A percentile compares a stretch with the other conserved stretches of the same genome.
Evolutionary conservation across 2,113 vertebrate species (phyloP).

Genomic region (Paramormyrops kingsleyae): DNA sequence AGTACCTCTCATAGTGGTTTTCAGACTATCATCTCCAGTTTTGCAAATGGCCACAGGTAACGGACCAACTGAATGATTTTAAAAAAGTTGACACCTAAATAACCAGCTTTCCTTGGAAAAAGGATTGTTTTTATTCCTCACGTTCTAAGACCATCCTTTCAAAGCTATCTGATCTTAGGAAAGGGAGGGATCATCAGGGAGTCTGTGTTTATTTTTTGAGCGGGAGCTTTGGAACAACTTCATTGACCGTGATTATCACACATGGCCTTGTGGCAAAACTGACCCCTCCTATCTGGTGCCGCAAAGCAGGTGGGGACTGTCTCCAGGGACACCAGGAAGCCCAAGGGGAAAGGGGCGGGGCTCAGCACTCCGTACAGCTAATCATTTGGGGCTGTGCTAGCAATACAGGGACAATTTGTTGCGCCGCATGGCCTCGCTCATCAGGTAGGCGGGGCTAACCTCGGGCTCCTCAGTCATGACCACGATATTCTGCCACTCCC

Average conservation of each 20-base stretch:
- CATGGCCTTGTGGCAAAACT: conserved; percentile 6
- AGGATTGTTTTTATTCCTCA: background rate
- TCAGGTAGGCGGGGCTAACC: conserved; percentile 87
- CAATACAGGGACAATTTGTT: conserved; percentile 96
- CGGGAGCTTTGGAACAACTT: conserved; percentile 15
- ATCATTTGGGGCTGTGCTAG: conserved; percentile 49
- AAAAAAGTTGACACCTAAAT: background rate
- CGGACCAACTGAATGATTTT: conserved; percentile 38
- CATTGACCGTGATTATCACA: conserved; percentile 25
- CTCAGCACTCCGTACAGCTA: conserved; percentile 26
- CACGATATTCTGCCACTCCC: conserved; percentile 95
- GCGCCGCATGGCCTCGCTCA: conserved; percentile 94
- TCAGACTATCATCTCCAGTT: conserved; percentile 22
- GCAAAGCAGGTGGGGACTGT: background rate
- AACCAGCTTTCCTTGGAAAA: background rate
- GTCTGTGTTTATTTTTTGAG: background rate
- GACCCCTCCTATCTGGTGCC: conserved; percentile 4
- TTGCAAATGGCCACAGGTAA: conserved; percentile 27
- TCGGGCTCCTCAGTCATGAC: conserved; percentile 96
- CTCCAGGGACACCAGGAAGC: background rate
- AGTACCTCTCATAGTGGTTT: conserved; percentile 47
- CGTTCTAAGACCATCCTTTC: background rate
- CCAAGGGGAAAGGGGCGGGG: background rate
- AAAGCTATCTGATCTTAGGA: background rate
- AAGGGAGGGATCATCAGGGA: background rate